Evolutionary conservation across 1,140 invertebrate species (phyloP), one percentile per base, ranked within the genome.

Genomic region (Conopomorpha cramerella): DNA sequence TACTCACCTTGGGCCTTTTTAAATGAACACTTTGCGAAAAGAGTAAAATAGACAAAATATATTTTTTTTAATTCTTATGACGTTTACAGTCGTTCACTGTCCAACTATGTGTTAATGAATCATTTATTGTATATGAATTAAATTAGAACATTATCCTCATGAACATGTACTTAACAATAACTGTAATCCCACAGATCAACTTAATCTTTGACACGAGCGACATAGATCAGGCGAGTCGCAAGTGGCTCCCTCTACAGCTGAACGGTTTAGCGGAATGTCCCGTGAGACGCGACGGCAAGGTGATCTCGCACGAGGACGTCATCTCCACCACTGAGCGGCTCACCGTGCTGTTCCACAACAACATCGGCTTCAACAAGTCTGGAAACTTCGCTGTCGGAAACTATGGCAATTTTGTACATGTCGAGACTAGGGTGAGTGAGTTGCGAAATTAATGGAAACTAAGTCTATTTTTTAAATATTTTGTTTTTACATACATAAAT

Each of bases 281-380:
- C 7, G 67, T 89, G 13, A 50, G 71, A 32, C 71, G 82, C 39
- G 73, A 80, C 12, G 81, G 84, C 51, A 74, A 66, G 27, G 40
- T 86, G 2, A 72, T 89, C 2, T 79, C 84, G 0, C 85, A 90
- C 63, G 86, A 92, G 54, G 79, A 87, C 7, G 81, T 94, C 15
- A 85, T 94, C n/a, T 78, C 84, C 1, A 80, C 87, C 57, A 79
- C 92, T 2, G 87, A 91, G 55, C 77, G 81, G 35, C 89, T 93
- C 49, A 90, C 88, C 0, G 78, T 91, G 12, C 64, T 63, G 13
- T 78, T 77, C 47, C 58, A 51, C n/a, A 77, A 78, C 17, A 59
- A 72, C n/a, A 58, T 92, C 3, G 89, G 91, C 8, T 59, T 89
- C 17, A 76, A 81, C 8, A 44, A 47, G 1, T 34, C 46, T 0